These are phyloP conservation scores for Sweltsa coloradensis DNA, from an alignment of 1,140 invertebrate genomes.

Conservation along the genomic window DNA sequence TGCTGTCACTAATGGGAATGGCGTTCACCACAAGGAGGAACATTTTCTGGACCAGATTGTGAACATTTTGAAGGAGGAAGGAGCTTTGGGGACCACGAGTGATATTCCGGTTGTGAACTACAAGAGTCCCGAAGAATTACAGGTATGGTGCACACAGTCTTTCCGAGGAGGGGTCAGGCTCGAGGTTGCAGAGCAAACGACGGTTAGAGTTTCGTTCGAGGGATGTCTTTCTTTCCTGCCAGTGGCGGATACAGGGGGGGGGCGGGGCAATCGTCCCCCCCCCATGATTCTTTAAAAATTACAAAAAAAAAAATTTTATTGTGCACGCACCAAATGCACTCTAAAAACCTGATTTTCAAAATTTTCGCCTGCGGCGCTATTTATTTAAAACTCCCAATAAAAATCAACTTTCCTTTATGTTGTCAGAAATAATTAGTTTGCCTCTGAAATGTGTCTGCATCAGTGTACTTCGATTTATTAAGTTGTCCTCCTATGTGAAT, in stretches of 20 bases:
- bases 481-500: no score
- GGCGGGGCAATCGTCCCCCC: background rate
- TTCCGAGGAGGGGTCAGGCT: background rate
- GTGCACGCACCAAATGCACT: no score
- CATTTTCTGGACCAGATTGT: background rate
- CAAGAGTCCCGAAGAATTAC: background rate
- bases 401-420: no score
- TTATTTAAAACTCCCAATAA: no score
- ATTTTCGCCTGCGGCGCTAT: no score
- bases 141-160: background rate
- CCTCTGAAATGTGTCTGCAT: no score
- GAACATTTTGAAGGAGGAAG: background rate
- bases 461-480: no score
- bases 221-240: background rate
- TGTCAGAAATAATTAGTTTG: no score
- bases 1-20: no score
- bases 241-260: background rate
- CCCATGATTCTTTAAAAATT: background rate
- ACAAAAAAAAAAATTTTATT: background rate
- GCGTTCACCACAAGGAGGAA: no score
- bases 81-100: background rate
- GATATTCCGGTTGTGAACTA: background rate
- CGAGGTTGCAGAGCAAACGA: background rate
- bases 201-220: background rate
- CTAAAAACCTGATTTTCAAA: no score